Base-by-base conservation (phyloP, 2,113 vertebrate species). In the Corvus hawaiiensis region DNA sequence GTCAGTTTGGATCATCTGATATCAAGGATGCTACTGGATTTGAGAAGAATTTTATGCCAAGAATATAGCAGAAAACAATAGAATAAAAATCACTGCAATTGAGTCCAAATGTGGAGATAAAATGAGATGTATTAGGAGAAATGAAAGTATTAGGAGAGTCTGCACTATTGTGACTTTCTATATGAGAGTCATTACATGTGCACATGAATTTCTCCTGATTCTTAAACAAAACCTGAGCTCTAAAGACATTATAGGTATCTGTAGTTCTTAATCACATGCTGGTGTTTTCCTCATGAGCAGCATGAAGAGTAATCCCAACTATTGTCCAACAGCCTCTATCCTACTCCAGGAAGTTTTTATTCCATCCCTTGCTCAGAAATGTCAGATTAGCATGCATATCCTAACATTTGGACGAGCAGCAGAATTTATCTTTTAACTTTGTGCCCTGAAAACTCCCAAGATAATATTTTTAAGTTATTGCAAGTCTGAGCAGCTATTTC, bases 401-500 rank as follows among this genome's bases (percentile, higher is more conserved):
- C 48, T 59, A 74, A 76, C 64, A 86, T 78, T 90, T 63, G 67
- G 35, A 85, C 64, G 56, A 94, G 73, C 19, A 51, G 49, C 2
- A 16, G 56, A 89, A 87, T 89, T 78, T 43, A 63, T 72, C 55
- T 85, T 94, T 95, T 92, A 92, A 94, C 48, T 81, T 56, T 10
- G 37, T 76, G 35, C 41, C 79, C 43, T 85, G 63, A 51, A 89
- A 71, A 72, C 18, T 78, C 72, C 78, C 51, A 66, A 68, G 75
- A 95, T 91, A 91, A 93, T 96, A 3, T 93, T 95, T 90, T 56
- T 22, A 93, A 95, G 80, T 90, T 87, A 96, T 86, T 94, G 85
- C 75, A 89, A 92, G 74, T 46, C 51, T 80, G 62, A 95, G 90
- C 59, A 52, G 59, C 71, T 82, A 61, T 81, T 86, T 84, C 69